A percentile compares a stretch with the other conserved stretches of the same genome.
Conservation (phyloP, 2,888 invertebrate genomes). For the Diarsia mendica region DNA sequence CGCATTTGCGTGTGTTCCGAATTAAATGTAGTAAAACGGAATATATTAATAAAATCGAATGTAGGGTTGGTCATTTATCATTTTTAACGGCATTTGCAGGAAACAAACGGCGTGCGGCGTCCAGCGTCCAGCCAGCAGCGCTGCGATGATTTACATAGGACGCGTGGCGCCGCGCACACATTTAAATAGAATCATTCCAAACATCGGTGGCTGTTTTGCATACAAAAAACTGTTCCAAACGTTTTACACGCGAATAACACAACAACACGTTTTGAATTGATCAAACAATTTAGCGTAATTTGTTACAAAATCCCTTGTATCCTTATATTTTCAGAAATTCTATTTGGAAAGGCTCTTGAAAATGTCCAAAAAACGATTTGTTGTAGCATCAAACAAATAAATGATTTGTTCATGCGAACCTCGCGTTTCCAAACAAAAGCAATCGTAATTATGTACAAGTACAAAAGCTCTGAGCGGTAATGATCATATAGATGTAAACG, state of each 20-base stretch:
- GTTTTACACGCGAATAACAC: constrained; percentile 54
- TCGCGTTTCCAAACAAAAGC: constrained; percentile 20
- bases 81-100: constrained; percentile 75
- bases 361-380: constrained; percentile 9
- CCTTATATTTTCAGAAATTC: constrained; percentile 10
- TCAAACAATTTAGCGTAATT: constrained; percentile 50
- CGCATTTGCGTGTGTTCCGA: constrained; percentile 2
- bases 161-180: constrained; percentile 61
- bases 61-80: constrained; percentile 73
- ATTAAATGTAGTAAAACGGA: constrained; percentile 47
- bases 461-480: constrained; percentile 37
- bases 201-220: constrained; percentile 76
- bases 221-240: constrained; percentile 71
- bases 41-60: constrained; percentile 68
- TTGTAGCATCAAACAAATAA: constrained; percentile 17
- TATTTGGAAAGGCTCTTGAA: background rate
- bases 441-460: constrained; percentile 26
- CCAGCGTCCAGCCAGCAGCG: constrained; percentile 57
- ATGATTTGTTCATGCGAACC: background rate
- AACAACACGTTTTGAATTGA: constrained; percentile 56
- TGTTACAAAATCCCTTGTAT: constrained; percentile 33
- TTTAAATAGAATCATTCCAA: constrained; percentile 77
- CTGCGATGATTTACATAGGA: constrained; percentile 77
- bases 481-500: constrained; percentile 40
- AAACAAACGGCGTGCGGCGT: constrained; percentile 62